Evolutionary conservation across 2,888 invertebrate genomes (phyloP).

Genomic region (Acanthococcus lagerstroemiae): DNA sequence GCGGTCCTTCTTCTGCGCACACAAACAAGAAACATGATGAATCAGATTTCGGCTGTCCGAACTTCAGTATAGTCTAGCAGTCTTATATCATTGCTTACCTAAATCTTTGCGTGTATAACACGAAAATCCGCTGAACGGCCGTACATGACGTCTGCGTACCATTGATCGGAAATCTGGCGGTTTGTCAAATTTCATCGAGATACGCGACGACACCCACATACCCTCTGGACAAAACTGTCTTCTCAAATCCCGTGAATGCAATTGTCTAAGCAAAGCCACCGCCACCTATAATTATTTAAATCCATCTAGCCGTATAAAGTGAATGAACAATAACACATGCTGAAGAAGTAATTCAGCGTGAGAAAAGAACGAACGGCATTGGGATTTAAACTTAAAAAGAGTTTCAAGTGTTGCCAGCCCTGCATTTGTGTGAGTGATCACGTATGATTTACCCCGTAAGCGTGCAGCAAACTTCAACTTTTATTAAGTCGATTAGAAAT

Average conservation of each 20-base stretch:
- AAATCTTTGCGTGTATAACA: constrained; percentile 50
- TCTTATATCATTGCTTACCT: too few relatives aligned
- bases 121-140: constrained; percentile 49
- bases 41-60: background rate
- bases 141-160: constrained; percentile 39
- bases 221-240: constrained; percentile 62
- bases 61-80: too few relatives aligned
- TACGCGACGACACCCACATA: constrained; percentile 51
- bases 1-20: constrained; percentile 63
- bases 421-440: too few relatives aligned
- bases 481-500: too few relatives aligned
- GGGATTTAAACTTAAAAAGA: background rate
- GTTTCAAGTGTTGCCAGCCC: background rate
- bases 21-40: background rate
- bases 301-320: too few relatives aligned
- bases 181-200: constrained; percentile 42
- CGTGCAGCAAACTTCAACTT: too few relatives aligned
- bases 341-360: too few relatives aligned
- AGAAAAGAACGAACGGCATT: background rate
- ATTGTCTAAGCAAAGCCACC: constrained; percentile 64
- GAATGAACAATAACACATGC: too few relatives aligned
- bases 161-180: constrained; percentile 38
- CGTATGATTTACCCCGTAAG: too few relatives aligned
- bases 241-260: constrained; percentile 79
- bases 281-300: constrained; percentile 54